A percentile compares a stretch with the other conserved stretches of the same genome.
Evolutionary conservation across 2,113 vertebrate genomes (phyloP).

Genomic region (Corydoras sp.): DNA sequence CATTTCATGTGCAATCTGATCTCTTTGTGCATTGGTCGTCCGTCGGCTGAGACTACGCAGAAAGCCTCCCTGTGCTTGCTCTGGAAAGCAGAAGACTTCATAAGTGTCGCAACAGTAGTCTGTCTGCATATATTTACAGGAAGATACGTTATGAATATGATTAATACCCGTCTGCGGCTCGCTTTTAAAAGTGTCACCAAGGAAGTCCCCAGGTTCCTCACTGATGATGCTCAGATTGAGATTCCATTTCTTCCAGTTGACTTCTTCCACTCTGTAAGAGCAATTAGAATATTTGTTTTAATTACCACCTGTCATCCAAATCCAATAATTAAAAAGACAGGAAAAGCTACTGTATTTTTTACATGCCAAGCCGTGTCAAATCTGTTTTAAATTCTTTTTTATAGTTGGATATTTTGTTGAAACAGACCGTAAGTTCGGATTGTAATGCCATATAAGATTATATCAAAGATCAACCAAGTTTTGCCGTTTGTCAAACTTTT

Average conservation of each 20-base stretch:
- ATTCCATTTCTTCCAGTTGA: conserved; percentile 98
- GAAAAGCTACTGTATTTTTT: no score
- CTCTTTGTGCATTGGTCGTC: neutral
- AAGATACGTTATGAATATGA: neutral
- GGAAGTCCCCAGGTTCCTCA: conserved; percentile 77
- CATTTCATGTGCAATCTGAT: conserved; percentile 52
- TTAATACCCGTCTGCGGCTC: conserved; percentile 27
- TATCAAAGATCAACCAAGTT: no score
- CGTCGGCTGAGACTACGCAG: conserved; percentile 32
- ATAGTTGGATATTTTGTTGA: no score
- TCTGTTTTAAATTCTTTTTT: no score
- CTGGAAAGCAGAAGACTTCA: conserved; percentile 49
- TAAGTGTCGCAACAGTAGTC: neutral
- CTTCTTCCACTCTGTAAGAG: conserved; percentile 82
- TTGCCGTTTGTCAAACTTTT: no score
- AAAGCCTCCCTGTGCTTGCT: conserved; percentile 49
- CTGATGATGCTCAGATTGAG: conserved; percentile 85
- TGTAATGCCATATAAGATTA: no score
- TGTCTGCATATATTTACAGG: neutral
- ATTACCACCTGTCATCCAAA: conserved; percentile 45
- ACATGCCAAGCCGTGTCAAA: no score
- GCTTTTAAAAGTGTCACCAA: neutral
- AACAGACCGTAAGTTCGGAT: no score
- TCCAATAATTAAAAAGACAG: no score
- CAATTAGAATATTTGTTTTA: conserved; percentile 51